Evolutionary conservation across 2,888 invertebrate species (phyloP).

Genomic region (Rhimphoctona megacephalus): DNA sequence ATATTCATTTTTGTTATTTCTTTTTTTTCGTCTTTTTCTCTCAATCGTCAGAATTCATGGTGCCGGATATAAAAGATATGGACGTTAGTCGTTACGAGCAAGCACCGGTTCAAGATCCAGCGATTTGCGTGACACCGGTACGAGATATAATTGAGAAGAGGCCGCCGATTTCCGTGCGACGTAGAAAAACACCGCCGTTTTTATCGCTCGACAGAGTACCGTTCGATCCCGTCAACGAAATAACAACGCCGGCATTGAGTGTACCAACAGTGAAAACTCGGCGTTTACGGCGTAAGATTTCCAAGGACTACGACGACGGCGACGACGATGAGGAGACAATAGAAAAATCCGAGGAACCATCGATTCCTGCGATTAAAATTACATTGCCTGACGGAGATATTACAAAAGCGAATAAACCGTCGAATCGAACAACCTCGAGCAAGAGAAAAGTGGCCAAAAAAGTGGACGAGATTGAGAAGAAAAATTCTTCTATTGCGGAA

Average conservation of each 20-base stretch:
- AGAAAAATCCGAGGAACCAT: slow-evolving; percentile 19
- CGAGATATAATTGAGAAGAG: slow-evolving; percentile 64
- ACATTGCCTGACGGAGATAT: slow-evolving; percentile 49
- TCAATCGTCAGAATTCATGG: slow-evolving; percentile 71
- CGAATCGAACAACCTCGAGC: slow-evolving; percentile 47
- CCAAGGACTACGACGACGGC: slow-evolving; percentile 60
- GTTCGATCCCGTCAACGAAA: slow-evolving; percentile 61
- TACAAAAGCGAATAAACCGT: slow-evolving; percentile 60
- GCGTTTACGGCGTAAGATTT: slow-evolving; percentile 29
- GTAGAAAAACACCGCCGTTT: slow-evolving; percentile 73
- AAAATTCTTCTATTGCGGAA: background rate
- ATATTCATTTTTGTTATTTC: slow-evolving; percentile 38
- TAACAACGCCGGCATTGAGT: slow-evolving; percentile 11
- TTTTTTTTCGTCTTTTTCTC: slow-evolving; percentile 19
- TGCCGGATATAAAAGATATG: slow-evolving; percentile 70
- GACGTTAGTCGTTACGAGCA: slow-evolving; percentile 66
- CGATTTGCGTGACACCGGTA: slow-evolving; percentile 71
- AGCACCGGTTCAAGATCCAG: slow-evolving; percentile 8
- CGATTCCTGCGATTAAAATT: slow-evolving; percentile 37
- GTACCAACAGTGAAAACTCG: slow-evolving; percentile 12
- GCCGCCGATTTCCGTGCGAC: slow-evolving; percentile 68
- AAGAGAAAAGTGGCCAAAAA: background rate
- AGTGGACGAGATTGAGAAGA: background rate
- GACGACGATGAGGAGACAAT: slow-evolving; percentile 66
- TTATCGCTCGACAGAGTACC: slow-evolving; percentile 73